Evolutionary conservation across 2,113 vertebrate genomes (phyloP), one percentile per base, ranked within the genome.

Genomic region (Elephantulus edwardii): DNA sequence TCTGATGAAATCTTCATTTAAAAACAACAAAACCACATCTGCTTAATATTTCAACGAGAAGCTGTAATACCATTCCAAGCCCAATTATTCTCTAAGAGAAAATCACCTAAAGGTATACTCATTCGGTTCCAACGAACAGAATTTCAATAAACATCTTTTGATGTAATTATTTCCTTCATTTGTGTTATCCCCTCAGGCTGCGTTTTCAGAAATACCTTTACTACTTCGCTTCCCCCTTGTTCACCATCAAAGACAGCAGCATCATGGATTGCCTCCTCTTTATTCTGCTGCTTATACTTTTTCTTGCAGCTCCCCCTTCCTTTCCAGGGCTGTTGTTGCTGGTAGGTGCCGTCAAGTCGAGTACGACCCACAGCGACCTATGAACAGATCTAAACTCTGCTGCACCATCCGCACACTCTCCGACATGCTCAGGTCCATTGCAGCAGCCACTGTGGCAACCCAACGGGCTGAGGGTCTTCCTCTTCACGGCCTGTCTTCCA

Each of bases 111-210:
- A 40, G 16, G 17, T 56, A 35, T 35, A 40, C 12, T 52, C 38
- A 68, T 83, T 90, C 80, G 90, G 40, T 26, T 66, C 35, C 52
- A 79, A 64, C 79, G 56, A 78, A 24, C 16, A 89, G 26, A 60
- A 52, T 77, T 54, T 87, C 30, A 44, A 40, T n/a, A 48, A 76
- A 35, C 38, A 68, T 40, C 12, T 54, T 76, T 60, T 68, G 3
- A 28, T n/a, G 35, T 24, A 22, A 33, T 64, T 38, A 56, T 86
- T 66, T 54, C 38, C 33, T 83, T 54, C 40, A 58, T 84, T 83
- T 83, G 79, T 70, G 70, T 70, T 48, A 56, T 86, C 40, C 89
- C 77, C 77, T 86, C 78, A 40, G 62, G 22, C 11, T 76, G 66
- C 14, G 28, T 66, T 71, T 86, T 71, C 54, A 82, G 44, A 62